Evolutionary conservation across 2,888 invertebrate species (phyloP), one percentile per base, ranked within the genome.

Genomic region (Noctua pronuba): DNA sequence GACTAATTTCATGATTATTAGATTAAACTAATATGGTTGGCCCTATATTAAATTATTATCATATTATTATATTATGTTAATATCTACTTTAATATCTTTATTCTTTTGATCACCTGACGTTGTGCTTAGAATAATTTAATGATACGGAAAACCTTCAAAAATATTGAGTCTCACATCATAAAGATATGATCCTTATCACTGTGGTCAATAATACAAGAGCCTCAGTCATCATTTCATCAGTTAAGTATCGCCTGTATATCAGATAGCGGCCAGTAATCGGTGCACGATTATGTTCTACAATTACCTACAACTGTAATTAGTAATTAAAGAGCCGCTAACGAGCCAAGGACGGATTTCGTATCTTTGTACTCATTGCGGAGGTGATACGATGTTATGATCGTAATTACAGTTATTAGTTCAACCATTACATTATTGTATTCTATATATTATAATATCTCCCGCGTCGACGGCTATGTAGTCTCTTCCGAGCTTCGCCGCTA

Each of bases 311-410:
- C 24, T 31, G 60, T 76, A 64, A 64, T 82, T 35, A 62, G 69
- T 60, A 41, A 60, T 66, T 77, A 83, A 38, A 68, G 49, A 44
- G 35, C 28, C 35, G 73, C 62, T 60, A 28, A 24, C 58, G 69
- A 73, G 66, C 28, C 81, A 85, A 87, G 84, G 87, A 80, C 74
- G 69, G 46, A 66, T 70, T 81, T 72, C 73, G 46, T 72, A 49
- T 67, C 5, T 28, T 60, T 49, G 72, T 72, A 80, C 71, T 74
- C 67, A 49, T 69, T 70, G 72, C 38, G 70, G 65, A 72, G 76
- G 77, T 77, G 62, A 69, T 58, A 18, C 65, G 41, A 28, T 35
- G 77, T 65, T 84, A 41, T 65, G 41, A 28, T 65, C 41, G 65
- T 41, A n/a, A 65, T 62, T n/a, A 65, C 18, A n/a, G 10, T 65